Evolutionary conservation across 2,113 vertebrate genomes (phyloP).

Genomic region (Penelope pileata): DNA sequence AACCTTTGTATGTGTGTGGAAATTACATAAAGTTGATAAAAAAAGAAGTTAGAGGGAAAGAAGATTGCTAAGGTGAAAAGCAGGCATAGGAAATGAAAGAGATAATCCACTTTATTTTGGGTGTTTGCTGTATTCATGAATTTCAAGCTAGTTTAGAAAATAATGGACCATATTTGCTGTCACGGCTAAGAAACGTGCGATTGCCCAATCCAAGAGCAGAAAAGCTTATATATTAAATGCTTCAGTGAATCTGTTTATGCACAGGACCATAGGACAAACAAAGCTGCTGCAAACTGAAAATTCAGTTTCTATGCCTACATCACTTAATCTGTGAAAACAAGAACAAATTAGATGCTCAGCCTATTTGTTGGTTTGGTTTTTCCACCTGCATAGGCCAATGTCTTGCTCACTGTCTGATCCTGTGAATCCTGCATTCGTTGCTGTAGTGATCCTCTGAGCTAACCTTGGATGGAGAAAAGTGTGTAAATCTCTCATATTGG

Average conservation of each 20-base stretch:
- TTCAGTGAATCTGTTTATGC: background rate
- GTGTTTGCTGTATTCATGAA: background rate
- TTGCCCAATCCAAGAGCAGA: background rate
- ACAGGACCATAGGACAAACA: fast-evolving
- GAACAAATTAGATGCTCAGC: background rate
- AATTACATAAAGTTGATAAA: background rate
- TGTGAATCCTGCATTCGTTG: background rate
- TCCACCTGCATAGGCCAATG: background rate
- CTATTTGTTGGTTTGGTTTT: background rate
- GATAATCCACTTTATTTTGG: background rate
- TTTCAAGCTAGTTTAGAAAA: background rate
- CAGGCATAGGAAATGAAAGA: background rate
- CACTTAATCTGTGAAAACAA: background rate
- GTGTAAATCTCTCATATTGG: background rate
- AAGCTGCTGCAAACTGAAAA: background rate
- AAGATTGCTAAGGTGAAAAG: background rate
- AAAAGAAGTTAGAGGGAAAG: background rate
- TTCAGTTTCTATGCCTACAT: background rate
- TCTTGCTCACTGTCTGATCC: background rate
- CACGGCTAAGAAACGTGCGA: background rate
- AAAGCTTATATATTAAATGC: background rate
- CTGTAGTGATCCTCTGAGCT: background rate
- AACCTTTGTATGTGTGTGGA: background rate
- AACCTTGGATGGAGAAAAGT: background rate
- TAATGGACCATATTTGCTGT: background rate